phyloP scores from a whole-genome alignment of 2,797 vertebrate species.

The Crax fasciolata region DNA sequence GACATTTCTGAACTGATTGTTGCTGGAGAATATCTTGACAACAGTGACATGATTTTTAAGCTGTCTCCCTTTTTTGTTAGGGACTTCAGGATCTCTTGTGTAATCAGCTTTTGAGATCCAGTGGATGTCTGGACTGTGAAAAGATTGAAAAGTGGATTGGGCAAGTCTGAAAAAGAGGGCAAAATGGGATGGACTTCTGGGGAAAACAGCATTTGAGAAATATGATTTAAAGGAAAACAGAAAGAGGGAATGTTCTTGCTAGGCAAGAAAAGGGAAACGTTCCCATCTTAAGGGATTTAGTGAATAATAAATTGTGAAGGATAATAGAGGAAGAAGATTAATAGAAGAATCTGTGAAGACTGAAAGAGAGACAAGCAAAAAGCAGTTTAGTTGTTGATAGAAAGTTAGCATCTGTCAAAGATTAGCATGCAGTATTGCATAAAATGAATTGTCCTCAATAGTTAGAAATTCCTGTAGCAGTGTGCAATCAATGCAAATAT shows the following conservation, averaged over 20 bases:
- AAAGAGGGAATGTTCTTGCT: not conserved
- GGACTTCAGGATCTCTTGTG: not conserved
- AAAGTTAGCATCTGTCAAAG: constrained; percentile 18
- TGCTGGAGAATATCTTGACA: not conserved
- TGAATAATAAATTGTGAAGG: not conserved
- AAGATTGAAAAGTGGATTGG: not conserved
- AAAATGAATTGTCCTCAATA: not conserved
- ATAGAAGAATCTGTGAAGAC: not conserved
- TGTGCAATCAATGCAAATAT: not conserved
- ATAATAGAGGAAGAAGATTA: not conserved
- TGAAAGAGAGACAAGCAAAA: not conserved
- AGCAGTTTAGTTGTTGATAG: not conserved
- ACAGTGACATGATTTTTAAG: not conserved
- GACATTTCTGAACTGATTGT: not conserved
- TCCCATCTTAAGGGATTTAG: not conserved
- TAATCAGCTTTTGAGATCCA: not conserved
- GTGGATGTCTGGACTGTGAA: not conserved
- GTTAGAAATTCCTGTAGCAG: not conserved
- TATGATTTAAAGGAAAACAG: not conserved
- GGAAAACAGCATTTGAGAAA: not conserved
- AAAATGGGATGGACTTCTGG: not conserved
- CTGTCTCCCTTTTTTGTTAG: not conserved
- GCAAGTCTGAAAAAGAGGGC: not conserved
- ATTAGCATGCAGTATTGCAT: not conserved
- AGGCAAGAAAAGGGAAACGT: not conserved